Evolutionary conservation across 2,888 invertebrate genomes (phyloP).

Genomic region (Conistra vaccinii): DNA sequence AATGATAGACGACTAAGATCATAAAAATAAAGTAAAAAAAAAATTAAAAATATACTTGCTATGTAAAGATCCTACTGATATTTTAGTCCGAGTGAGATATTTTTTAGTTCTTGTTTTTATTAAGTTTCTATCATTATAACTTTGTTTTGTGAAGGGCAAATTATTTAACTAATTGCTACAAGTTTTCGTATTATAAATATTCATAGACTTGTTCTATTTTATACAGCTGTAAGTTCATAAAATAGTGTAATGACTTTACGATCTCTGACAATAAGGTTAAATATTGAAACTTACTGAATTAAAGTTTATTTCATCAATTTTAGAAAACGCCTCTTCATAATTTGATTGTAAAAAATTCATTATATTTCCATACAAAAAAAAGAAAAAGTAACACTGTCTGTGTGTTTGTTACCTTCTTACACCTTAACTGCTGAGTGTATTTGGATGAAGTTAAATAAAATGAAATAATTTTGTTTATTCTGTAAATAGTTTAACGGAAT

Average conservation of each 20-base stretch:
- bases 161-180: background rate
- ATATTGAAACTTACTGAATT: background rate
- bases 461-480: too few species aligned
- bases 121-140: too few species aligned
- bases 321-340: background rate
- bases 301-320: background rate
- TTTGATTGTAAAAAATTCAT: too few species aligned
- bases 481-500: too few species aligned
- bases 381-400: background rate
- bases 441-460: background rate
- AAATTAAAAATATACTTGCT: background rate
- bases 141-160: background rate
- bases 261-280: background rate
- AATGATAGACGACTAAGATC: background rate
- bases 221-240: background rate
- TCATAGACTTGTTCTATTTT: conserved; percentile 1
- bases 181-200: background rate
- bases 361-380: too few species aligned
- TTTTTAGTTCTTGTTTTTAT: background rate
- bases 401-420: too few species aligned
- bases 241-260: conserved; percentile 1
- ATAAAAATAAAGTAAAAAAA: background rate
- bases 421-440: too few species aligned
- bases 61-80: background rate
- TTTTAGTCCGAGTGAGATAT: background rate